Percentiles rank a stretch among this genome's conserved stretches.
Evolutionary conservation across 1,140 invertebrate species (phyloP).

Genomic region (Chironomus striatipennis): DNA sequence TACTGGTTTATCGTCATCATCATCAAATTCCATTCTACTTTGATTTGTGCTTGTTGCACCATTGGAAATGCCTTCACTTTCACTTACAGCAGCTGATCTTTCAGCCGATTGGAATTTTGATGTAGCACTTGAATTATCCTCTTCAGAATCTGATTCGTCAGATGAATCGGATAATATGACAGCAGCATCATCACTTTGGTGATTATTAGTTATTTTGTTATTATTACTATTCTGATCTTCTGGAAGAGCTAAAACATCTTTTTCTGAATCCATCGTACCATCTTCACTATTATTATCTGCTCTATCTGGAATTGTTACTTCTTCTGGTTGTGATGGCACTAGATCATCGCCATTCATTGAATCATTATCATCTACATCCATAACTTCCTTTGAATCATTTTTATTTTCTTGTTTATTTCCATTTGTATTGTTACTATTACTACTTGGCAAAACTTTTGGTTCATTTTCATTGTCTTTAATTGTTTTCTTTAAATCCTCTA

Average conservation of each 20-base stretch:
- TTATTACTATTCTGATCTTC: conserved; percentile 24
- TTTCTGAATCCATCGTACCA: conserved; percentile 29
- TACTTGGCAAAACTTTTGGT: background rate
- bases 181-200: conserved; percentile 32
- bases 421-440: conserved; percentile 12
- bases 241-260: conserved; percentile 23
- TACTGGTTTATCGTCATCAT: conserved; percentile 29
- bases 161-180: conserved; percentile 37
- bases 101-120: background rate
- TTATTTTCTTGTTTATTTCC: background rate
- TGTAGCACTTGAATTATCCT: conserved; percentile 24
- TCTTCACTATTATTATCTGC: conserved; percentile 34
- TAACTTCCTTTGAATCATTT: background rate
- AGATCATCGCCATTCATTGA: background rate
- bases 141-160: conserved; percentile 28
- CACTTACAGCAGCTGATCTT: background rate
- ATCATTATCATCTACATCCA: conserved; percentile 16
- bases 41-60: conserved; percentile 18
- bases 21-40: conserved; percentile 17
- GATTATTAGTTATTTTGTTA: conserved; percentile 28
- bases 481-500: conserved; percentile 27
- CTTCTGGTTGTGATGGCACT: background rate
- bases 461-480: conserved; percentile 27
- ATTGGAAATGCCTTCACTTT: conserved; percentile 21
- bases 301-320: conserved; percentile 28